phyloP scores from a whole-genome alignment of 2,888 invertebrate genomes.

The Spodoptera picta region DNA sequence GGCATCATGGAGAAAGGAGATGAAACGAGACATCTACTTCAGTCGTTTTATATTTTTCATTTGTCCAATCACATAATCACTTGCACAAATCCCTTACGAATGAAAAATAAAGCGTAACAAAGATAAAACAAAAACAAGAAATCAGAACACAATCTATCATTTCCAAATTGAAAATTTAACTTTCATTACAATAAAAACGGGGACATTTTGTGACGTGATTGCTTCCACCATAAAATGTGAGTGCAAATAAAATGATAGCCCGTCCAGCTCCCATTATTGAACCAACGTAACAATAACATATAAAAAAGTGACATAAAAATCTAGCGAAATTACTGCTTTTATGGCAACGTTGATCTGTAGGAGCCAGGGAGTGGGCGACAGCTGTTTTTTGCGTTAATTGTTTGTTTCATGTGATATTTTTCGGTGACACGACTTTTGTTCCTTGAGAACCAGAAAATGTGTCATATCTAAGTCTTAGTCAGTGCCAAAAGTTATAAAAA shows the following conservation, averaged over 20 bases:
- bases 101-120: not conserved
- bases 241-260: slow-evolving; percentile 68
- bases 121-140: slow-evolving; percentile 18
- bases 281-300: slow-evolving; percentile 66
- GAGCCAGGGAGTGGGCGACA: slow-evolving; percentile 26
- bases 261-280: slow-evolving; percentile 70
- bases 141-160: slow-evolving; percentile 21
- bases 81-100: not conserved
- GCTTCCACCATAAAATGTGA: slow-evolving; percentile 60
- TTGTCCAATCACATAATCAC: not conserved
- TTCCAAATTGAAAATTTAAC: slow-evolving; percentile 51
- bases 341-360: slow-evolving; percentile 48
- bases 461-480: too few relatives aligned
- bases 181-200: slow-evolving; percentile 46
- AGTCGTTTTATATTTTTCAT: not conserved
- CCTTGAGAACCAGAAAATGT: not conserved
- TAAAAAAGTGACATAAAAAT: slow-evolving; percentile 76
- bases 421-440: not conserved
- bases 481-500: too few relatives aligned
- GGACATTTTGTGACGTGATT: slow-evolving; percentile 53
- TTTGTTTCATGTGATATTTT: not conserved
- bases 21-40: too few relatives aligned
- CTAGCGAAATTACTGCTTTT: slow-evolving; percentile 69
- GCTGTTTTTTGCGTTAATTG: slow-evolving; percentile 39
- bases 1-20: too few relatives aligned